phyloP scores from a whole-genome alignment of 2,113 vertebrate genomes.

The Ia io region DNA sequence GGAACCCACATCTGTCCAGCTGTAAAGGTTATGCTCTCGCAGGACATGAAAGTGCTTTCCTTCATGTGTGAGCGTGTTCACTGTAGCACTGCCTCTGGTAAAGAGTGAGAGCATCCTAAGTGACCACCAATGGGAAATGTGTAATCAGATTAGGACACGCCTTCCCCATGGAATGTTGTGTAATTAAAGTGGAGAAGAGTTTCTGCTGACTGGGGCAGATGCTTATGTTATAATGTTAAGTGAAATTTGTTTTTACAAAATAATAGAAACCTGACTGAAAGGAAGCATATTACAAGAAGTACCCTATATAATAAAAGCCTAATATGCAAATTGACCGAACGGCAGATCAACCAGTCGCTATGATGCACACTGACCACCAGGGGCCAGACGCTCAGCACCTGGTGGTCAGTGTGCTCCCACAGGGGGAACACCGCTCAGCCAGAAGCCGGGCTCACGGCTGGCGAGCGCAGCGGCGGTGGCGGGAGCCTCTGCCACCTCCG shows the following conservation, averaged over 20 bases:
- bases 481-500: too few relatives aligned
- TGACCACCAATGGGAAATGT: background rate
- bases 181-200: slow-evolving; percentile 5
- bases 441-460: too few relatives aligned
- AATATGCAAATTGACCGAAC: too few relatives aligned
- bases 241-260: background rate
- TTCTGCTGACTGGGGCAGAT: background rate
- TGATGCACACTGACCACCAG: too few relatives aligned
- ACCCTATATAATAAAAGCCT: background rate
- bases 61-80: background rate
- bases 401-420: too few relatives aligned
- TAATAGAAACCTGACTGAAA: background rate
- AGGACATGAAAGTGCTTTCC: background rate
- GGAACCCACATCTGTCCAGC: background rate
- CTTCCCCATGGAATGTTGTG: background rate
- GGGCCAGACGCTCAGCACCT: too few relatives aligned
- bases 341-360: too few relatives aligned
- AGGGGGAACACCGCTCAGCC: too few relatives aligned
- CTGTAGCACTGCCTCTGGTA: background rate
- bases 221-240: background rate
- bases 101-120: background rate
- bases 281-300: background rate
- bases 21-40: background rate
- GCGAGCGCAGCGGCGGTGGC: too few relatives aligned
- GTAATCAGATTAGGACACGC: background rate